A percentile compares a stretch with the other conserved stretches of the same genome.
These are phyloP conservation scores for Mythimna albipuncta DNA, from an alignment of 2,888 invertebrate genomes.

Conservation along the genomic window DNA sequence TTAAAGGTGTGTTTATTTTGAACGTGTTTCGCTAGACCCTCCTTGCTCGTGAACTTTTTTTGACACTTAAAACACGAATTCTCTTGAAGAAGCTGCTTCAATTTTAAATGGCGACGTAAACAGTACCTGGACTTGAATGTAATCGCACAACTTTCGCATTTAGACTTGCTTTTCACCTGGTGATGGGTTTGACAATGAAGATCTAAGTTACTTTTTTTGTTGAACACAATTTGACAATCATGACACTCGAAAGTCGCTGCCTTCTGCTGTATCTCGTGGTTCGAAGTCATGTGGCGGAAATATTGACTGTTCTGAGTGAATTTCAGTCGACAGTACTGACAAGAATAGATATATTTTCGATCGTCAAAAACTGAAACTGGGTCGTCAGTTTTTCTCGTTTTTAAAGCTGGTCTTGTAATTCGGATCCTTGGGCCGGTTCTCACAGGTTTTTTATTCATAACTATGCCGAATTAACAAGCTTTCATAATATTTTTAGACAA, in stretches of 20 bases:
- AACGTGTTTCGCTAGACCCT: slow-evolving; percentile 80
- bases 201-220: slow-evolving; percentile 81
- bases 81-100: slow-evolving; percentile 83
- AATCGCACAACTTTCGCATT: slow-evolving; percentile 83
- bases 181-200: slow-evolving; percentile 84
- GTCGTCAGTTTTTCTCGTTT: slow-evolving; percentile 75
- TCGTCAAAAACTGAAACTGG: slow-evolving; percentile 69
- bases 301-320: slow-evolving; percentile 86
- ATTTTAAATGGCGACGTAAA: slow-evolving; percentile 82
- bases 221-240: slow-evolving; percentile 84
- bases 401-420: slow-evolving; percentile 78
- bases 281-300: slow-evolving; percentile 87
- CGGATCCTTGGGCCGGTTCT: slow-evolving; percentile 84
- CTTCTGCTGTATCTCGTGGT: slow-evolving; percentile 83
- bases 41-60: slow-evolving; percentile 83
- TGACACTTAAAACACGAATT: slow-evolving; percentile 85
- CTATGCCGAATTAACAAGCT: slow-evolving; percentile 65
- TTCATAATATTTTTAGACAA: slow-evolving; percentile 52
- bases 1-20: slow-evolving; percentile 84
- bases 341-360: slow-evolving; percentile 81
- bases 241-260: slow-evolving; percentile 84
- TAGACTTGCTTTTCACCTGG: slow-evolving; percentile 81
- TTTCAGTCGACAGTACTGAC: slow-evolving; percentile 84
- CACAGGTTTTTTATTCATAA: slow-evolving; percentile 85
- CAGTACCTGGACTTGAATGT: slow-evolving; percentile 87